Evolutionary conservation across 2,797 vertebrate species (phyloP).

Genomic region (Myotis findleyi): DNA sequence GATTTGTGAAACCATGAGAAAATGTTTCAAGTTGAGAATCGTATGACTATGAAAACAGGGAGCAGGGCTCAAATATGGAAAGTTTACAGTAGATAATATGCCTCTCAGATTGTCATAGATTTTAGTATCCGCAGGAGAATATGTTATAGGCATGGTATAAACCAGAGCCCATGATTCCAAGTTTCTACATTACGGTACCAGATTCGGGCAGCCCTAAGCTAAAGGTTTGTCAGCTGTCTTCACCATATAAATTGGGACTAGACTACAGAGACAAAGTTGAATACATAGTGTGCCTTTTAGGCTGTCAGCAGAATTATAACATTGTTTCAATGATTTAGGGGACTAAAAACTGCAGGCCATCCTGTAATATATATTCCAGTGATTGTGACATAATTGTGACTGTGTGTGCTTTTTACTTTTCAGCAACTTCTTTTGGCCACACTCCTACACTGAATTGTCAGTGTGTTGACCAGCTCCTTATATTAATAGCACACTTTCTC

Average conservation of each 20-base stretch:
- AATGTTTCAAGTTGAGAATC: not conserved
- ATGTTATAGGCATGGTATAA: not conserved
- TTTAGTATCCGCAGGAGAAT: not conserved
- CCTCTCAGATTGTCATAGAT: not conserved
- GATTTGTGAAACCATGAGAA: not conserved
- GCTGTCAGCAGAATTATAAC: not conserved
- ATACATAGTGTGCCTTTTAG: not conserved
- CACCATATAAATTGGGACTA: not conserved
- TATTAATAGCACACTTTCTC: not conserved
- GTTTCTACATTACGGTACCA: not conserved
- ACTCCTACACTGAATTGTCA: not conserved
- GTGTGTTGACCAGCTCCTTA: not conserved
- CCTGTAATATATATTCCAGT: not conserved
- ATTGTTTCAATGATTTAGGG: not conserved
- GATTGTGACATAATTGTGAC: not conserved
- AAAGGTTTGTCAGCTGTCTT: slow-evolving; percentile 29
- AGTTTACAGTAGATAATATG: not conserved
- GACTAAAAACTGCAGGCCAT: not conserved
- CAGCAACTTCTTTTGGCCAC: not conserved
- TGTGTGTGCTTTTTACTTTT: slow-evolving; percentile 17
- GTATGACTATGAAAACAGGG: not conserved
- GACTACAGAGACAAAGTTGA: not conserved
- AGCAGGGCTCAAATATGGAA: not conserved
- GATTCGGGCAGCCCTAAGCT: not conserved
- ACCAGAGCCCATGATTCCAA: not conserved